Conservation (phyloP, 2,888 invertebrate genomes). For the Hirtodrosophila alboralis region DNA sequence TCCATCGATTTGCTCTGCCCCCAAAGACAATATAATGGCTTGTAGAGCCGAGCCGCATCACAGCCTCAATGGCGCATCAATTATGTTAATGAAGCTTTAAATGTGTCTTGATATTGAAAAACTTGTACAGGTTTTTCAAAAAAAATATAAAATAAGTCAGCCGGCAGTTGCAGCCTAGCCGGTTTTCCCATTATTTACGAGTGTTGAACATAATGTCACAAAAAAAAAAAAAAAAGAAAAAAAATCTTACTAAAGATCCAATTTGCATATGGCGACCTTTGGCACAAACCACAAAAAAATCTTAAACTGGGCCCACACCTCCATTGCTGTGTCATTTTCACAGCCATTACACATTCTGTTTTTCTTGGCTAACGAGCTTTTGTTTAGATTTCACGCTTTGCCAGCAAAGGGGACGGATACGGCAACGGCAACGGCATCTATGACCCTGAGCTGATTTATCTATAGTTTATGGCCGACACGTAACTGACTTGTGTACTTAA, state of each 20-base stretch:
- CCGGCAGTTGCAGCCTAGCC: constrained; percentile 45
- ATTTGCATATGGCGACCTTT: constrained; percentile 71
- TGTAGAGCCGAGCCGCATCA: constrained; percentile 31
- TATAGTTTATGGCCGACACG: constrained; percentile 55
- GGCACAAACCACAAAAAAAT: constrained; percentile 30
- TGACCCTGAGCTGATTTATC: constrained; percentile 68
- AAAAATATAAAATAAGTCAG: constrained; percentile 18
- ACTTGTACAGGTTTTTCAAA: constrained; percentile 48
- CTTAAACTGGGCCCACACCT: constrained; percentile 32
- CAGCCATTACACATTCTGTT: constrained; percentile 45
- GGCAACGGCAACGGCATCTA: constrained; percentile 13
- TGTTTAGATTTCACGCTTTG: constrained; percentile 41
- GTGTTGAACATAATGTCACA: constrained; percentile 44
- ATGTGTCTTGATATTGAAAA: constrained; percentile 72
- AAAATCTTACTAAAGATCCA: constrained; percentile 33
- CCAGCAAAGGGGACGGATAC: constrained; percentile 11
- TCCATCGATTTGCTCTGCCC: constrained; percentile 66
- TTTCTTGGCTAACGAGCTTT: constrained; percentile 50
- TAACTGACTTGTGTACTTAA: constrained; percentile 34
- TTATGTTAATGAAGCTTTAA: constrained; percentile 76
- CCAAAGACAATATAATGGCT: constrained; percentile 64
- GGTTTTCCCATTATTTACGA: constrained; percentile 45
- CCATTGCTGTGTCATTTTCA: constrained; percentile 43
- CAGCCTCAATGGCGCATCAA: constrained; percentile 74
- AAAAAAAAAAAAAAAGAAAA: constrained; percentile 13